phyloP scores from a whole-genome alignment of 2,113 vertebrate species.

The Neolamprologus variostigma region DNA sequence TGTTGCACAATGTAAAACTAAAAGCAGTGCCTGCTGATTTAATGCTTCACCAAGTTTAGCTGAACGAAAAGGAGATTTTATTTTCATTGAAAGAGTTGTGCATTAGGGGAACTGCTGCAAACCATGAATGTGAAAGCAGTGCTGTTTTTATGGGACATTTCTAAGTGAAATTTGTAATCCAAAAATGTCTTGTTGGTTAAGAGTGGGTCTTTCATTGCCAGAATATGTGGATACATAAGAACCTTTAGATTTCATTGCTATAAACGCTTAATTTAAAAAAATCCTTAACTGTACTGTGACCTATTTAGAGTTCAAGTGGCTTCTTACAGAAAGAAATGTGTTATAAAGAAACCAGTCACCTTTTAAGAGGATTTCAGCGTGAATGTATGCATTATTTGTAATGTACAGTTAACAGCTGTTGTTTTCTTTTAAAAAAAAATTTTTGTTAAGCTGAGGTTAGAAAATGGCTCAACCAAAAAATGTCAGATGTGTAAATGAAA shows the following conservation, averaged over 20 bases:
- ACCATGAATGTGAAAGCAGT: background rate
- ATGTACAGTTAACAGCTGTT: background rate
- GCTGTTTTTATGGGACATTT: background rate
- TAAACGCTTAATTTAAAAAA: background rate
- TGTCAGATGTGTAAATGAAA: background rate
- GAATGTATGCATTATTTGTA: background rate
- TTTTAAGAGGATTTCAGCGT: background rate
- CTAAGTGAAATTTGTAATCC: background rate
- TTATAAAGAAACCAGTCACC: background rate
- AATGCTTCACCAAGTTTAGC: background rate
- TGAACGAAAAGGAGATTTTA: background rate
- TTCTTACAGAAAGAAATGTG: background rate
- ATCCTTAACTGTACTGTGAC: background rate
- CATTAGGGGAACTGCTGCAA: background rate
- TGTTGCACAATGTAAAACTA: background rate
- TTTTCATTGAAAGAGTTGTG: background rate
- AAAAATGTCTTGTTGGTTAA: background rate
- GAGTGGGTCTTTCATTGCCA: background rate
- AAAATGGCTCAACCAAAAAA: background rate
- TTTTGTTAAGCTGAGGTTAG: background rate
- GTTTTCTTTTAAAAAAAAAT: rapidly evolving
- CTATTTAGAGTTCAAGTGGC: background rate
- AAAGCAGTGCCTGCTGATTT: background rate
- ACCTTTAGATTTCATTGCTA: background rate
- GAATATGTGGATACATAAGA: background rate